These are phyloP conservation scores for Eupsittula cactorum DNA, from an alignment of 2,113 vertebrate species.

Conservation along the genomic window DNA sequence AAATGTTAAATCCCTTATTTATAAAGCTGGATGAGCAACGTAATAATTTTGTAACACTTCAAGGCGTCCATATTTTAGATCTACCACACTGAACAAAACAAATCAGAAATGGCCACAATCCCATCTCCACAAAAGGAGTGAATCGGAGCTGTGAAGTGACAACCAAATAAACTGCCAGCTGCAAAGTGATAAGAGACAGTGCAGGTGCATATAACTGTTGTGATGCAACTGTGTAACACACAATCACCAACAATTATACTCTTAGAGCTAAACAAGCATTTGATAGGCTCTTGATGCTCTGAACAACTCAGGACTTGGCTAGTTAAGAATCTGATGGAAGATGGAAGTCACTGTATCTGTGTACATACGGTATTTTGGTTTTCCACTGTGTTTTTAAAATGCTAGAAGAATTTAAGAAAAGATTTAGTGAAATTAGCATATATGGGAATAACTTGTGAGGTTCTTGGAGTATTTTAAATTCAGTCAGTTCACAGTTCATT, in stretches of 20 bases:
- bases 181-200: neutral
- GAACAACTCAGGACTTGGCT: neutral
- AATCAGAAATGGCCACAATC: neutral
- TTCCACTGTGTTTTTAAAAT: neutral
- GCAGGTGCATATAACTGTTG: neutral
- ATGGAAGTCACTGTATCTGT: neutral
- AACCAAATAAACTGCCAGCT: neutral
- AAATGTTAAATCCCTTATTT: neutral
- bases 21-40: neutral
- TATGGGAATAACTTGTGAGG: neutral
- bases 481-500: neutral
- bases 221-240: neutral
- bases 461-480: neutral
- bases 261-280: neutral
- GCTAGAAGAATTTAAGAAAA: neutral
- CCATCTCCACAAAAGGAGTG: neutral
- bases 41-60: neutral
- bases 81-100: neutral
- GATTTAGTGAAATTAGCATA: neutral
- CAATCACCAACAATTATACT: neutral
- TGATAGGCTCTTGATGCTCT: neutral
- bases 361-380: rapidly evolving
- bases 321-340: neutral
- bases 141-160: neutral
- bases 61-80: neutral